phyloP scores from a whole-genome alignment of 2,113 vertebrate genomes.

The Caranx melampygus region DNA sequence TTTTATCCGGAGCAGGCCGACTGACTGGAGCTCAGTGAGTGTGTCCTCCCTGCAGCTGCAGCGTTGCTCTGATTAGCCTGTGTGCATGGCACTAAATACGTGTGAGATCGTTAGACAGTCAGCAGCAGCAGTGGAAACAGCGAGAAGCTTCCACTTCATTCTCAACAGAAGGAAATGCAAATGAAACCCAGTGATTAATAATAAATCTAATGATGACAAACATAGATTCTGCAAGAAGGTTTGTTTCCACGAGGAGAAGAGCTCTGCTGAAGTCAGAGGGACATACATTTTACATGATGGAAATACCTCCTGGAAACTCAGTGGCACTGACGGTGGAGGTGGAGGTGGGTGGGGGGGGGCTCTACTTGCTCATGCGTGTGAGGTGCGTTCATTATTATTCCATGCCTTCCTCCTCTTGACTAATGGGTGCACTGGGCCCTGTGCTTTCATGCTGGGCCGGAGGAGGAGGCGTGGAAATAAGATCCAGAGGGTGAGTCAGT shows the following conservation, averaged over 20 bases:
- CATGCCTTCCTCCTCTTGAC: slow-evolving; percentile 65
- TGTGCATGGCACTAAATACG: neutral
- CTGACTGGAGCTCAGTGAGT: neutral
- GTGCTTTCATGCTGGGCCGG: slow-evolving; percentile 52
- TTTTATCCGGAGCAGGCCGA: neutral
- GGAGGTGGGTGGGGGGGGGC: neutral
- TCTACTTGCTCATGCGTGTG: slow-evolving; percentile 58
- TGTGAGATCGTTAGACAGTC: neutral
- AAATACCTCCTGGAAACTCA: slow-evolving; percentile 62
- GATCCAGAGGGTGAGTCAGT: slow-evolving; percentile 58
- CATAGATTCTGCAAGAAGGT: neutral
- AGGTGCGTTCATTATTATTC: slow-evolving; percentile 71
- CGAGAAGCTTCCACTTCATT: neutral
- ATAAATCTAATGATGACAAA: neutral
- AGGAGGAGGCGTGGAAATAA: slow-evolving; percentile 62
- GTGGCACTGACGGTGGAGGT: neutral
- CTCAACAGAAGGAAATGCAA: too few species aligned
- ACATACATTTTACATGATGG: slow-evolving; percentile 68
- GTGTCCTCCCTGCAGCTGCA: neutral
- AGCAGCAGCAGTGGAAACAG: neutral
- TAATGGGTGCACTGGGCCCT: slow-evolving; percentile 65
- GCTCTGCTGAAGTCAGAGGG: slow-evolving; percentile 21
- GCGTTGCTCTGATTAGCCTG: slow-evolving; percentile 21
- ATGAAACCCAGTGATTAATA: neutral
- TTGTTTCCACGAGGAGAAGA: slow-evolving; percentile 2